Evolutionary conservation across 2,888 invertebrate species (phyloP), one percentile per base, ranked within the genome.

Genomic region (Micropterix aruncella): DNA sequence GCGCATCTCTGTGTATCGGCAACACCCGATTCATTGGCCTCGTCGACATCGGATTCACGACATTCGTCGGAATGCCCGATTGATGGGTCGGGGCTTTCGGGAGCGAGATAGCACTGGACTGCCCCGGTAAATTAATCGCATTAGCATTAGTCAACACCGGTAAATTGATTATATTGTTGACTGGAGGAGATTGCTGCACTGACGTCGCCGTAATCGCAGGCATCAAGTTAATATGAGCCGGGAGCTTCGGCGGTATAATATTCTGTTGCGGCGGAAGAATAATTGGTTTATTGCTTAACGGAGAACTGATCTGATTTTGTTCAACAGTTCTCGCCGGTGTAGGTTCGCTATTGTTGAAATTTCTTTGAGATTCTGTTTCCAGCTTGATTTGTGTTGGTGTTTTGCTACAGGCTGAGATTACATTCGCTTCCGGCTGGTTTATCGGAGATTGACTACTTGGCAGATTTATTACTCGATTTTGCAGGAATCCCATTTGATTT

Each of bases 11-110:
- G 54, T 84, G 85, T 73, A 86, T 79, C 7, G 86, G 86, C 42
- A 86, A 57, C 2, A 86, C 86, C 49, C 86, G 72, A 57, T 83
- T 86, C 73, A 85, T 86, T 38, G 86, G 86, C 46, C 85, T 67
- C 61, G 64, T 71, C 3, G 67, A 65, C 64, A 80, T 76, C 2
- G 83, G 83, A 56, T 79, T 80, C 1, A 83, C 83, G 43, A 83
- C 77, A 58, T 82, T 83, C 9, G 80, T 82, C 15, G 81, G 81
- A 53, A 82, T 77, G 27, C 74, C 73, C 47, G 66, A 66, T 53
- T 75, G 74, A 55, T 75, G 77, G 48, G 77, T 75, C 9, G 73
- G 67, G 19, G 78, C 75, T 53, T 75, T 75, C 4, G 79, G 78
- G 48, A 79, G 63, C 47, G 70, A 73, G 50, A 78, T 78, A 54